Percentiles rank a stretch among this genome's conserved stretches.
Evolutionary conservation across 2,888 invertebrate genomes (phyloP).

Genomic region (Caenorhabditis sulstoni): DNA sequence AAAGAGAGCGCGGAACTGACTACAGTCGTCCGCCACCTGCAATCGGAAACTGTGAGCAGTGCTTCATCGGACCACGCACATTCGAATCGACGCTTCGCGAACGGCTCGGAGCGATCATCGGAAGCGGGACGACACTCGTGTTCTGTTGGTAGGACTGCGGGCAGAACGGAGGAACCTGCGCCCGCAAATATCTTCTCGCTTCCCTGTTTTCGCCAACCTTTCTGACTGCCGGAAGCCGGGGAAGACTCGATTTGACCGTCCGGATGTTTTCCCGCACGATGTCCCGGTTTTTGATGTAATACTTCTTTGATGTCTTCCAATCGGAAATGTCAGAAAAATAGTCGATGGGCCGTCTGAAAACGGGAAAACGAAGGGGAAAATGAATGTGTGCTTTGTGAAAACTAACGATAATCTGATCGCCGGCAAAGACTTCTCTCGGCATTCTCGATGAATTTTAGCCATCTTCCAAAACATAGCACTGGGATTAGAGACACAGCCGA

Average conservation of each 20-base stretch:
- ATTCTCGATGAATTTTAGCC: conserved; percentile 58
- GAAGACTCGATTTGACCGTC: conserved; percentile 56
- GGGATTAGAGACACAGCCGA: conserved; percentile 29
- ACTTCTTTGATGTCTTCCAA: conserved; percentile 53
- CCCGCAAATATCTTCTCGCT: background rate
- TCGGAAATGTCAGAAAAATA: conserved; percentile 47
- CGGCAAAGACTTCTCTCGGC: conserved; percentile 59
- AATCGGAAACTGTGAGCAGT: background rate
- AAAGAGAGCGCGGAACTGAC: conserved; percentile 57
- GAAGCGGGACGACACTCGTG: conserved; percentile 57
- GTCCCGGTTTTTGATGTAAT: conserved; percentile 56
- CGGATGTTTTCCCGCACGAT: conserved; percentile 67
- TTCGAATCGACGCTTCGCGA: conserved; percentile 54
- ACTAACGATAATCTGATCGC: conserved; percentile 50
- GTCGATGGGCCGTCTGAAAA: conserved; percentile 41
- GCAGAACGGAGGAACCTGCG: conserved; percentile 63
- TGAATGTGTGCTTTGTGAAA: conserved; percentile 2
- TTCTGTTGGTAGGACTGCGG: conserved; percentile 60
- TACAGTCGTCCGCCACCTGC: conserved; percentile 58
- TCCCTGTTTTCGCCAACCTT: conserved; percentile 18
- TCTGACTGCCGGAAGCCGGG: conserved; percentile 41
- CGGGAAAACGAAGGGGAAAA: background rate
- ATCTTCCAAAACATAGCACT: conserved; percentile 30
- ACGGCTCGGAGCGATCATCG: conserved; percentile 42
- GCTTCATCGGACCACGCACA: too few relatives aligned